Conservation (phyloP, 1,140 invertebrate species). For the Luehdorfia chinensis region DNA sequence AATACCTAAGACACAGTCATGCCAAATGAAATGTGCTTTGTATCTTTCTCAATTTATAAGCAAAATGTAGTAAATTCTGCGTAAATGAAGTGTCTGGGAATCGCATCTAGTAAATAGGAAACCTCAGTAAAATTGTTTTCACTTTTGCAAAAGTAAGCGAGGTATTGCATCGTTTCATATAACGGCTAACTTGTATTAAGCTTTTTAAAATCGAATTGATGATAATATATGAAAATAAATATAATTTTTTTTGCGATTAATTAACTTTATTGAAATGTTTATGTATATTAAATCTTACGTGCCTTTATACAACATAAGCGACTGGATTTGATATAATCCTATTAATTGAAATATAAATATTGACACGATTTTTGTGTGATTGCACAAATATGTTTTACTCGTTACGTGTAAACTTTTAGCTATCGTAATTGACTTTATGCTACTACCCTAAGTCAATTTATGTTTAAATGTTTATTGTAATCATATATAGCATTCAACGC, state of each 20-base stretch:
- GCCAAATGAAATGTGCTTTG: no score
- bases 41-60: no score
- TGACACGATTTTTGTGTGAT: conserved; percentile 65
- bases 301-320: conserved; percentile 66
- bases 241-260: conserved; percentile 10
- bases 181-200: neutral
- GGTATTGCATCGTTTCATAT: conserved; percentile 5
- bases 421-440: conserved; percentile 53
- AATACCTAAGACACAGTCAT: no score
- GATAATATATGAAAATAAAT: conserved; percentile 1
- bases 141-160: neutral
- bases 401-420: conserved; percentile 53
- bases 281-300: conserved; percentile 70
- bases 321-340: conserved; percentile 67
- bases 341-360: conserved; percentile 46
- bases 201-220: conserved; percentile 5
- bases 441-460: conserved; percentile 60
- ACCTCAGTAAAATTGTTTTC: neutral
- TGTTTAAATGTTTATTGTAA: conserved; percentile 60
- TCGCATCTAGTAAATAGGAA: neutral
- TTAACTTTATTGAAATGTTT: conserved; percentile 33
- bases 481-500: conserved; percentile 60
- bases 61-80: neutral
- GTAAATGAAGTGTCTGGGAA: conserved; percentile 2
- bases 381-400: conserved; percentile 68